These are phyloP conservation scores for Carassius auratus DNA, from an alignment of 2,113 vertebrate species.

Conservation along the genomic window DNA sequence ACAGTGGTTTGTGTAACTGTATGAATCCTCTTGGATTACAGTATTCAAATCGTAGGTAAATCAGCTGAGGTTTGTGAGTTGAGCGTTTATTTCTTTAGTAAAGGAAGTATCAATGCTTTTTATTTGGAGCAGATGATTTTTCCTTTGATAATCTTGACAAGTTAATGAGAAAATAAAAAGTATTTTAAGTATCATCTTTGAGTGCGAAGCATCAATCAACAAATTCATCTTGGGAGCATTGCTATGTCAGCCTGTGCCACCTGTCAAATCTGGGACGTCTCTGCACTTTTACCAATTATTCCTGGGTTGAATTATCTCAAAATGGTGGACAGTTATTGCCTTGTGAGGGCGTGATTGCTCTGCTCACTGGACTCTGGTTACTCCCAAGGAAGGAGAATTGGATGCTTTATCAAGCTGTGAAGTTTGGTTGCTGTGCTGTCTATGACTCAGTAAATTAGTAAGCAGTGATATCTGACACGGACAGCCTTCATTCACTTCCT, in stretches of 20 bases:
- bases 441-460: conserved; percentile 32
- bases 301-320: conserved; percentile 45
- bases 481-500: conserved; percentile 71
- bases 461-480: conserved; percentile 70
- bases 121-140: neutral
- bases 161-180: conserved; percentile 22
- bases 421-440: conserved; percentile 28
- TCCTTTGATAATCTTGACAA: conserved; percentile 8
- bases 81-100: neutral
- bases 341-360: conserved; percentile 26
- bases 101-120: neutral
- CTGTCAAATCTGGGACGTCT: conserved; percentile 47
- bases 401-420: conserved; percentile 39
- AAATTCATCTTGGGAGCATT: conserved; percentile 15
- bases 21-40: neutral
- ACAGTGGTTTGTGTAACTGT: neutral
- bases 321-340: conserved; percentile 25
- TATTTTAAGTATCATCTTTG: conserved; percentile 24
- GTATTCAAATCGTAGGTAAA: conserved; percentile 10
- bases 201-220: conserved; percentile 17
- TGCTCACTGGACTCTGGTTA: conserved; percentile 20
- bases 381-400: conserved; percentile 21
- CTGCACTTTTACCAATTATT: conserved; percentile 24
- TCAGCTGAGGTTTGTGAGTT: neutral
- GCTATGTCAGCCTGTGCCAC: neutral